Base-by-base conservation (phyloP, 2,888 invertebrate genomes). In the Caenorhabditis sp. region DNA sequence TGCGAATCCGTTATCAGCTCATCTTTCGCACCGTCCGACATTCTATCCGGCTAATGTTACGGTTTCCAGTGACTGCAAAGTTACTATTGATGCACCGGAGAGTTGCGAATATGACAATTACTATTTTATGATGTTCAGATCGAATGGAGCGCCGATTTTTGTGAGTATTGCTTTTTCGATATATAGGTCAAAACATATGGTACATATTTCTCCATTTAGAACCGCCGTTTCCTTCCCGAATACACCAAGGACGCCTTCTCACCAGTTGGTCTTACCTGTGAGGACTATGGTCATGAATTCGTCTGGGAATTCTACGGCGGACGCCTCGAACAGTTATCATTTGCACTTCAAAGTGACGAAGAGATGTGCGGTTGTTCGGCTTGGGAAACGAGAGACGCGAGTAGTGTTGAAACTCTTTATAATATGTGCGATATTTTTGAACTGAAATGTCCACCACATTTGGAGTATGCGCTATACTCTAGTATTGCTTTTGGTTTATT, bases 101-200 rank as follows among this genome's bases (percentile, higher is more conserved):
- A 47, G 18, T 20, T 11, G 40, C 5, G 8, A 32, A n/a, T 18
- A 28, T 18, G 40, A 37, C 24, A 20, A 60, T 40, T 60, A 35
- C 24, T 60, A 40, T 24, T 60, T 60, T 20, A 60, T 60, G 60
- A 60, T 60, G 13, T 60, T 60, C 60, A 37, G 60, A 37, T 11
- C 15, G 15, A 60, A 60, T 32, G 60, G 40, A 8, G 40, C 37
- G 5, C 60, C 60, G 1, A 60, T 60, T n/a, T 60, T 60, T 40
- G 60, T 60, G 18, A 58, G 58, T 32, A n/a, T n/a, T n/a, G n/a
- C n/a, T n/a, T n/a, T n/a, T 35, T 58, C 28, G 1, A 9, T 3
- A 4, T 11, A 6, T 20, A n/a, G 1, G 32, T 6, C 32, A 6
- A 9, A n/a, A 32, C 32, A 6, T 9, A n/a, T 37, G 9, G 0